These are phyloP conservation scores for Trididemnum nubilum DNA, from an alignment of 23 tunicate species.

Conservation along the genomic window DNA sequence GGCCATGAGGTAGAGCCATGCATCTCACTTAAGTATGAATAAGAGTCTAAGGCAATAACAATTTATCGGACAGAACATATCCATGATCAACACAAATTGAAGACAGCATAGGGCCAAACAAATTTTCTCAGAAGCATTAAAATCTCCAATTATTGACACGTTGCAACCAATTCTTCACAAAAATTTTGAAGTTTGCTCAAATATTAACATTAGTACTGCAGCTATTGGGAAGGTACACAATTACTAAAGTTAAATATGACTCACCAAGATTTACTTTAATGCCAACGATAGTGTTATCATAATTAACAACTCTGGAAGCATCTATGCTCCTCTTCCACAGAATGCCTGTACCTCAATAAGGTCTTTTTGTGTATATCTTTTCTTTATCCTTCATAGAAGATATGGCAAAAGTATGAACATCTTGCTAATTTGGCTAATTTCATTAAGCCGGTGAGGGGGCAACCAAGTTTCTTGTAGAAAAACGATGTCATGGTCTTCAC, in stretches of 20 bases:
- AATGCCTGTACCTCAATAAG: neutral
- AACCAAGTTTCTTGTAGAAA: neutral
- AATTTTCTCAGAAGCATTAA: neutral
- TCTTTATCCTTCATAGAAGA: neutral
- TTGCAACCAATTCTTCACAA: neutral
- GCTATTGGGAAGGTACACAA: neutral
- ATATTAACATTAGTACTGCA: neutral
- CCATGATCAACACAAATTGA: neutral
- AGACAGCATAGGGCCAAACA: neutral
- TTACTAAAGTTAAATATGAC: neutral
- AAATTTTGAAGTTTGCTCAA: neutral
- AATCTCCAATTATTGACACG: neutral
- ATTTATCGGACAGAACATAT: too few species aligned
- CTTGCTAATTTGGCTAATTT: too few species aligned
- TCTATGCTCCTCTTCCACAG: neutral
- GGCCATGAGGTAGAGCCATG: too few species aligned
- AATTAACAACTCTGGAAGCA: neutral
- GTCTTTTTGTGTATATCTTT: neutral
- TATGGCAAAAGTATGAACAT: too few species aligned
- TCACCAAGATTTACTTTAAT: neutral
- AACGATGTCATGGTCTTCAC: neutral
- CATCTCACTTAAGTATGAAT: too few species aligned
- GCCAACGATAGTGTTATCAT: neutral
- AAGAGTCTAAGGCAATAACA: too few species aligned
- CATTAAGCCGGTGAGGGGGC: too few species aligned